A percentile compares a stretch with the other conserved stretches of the same genome.
phyloP scores from a whole-genome alignment of 1,140 invertebrate species.

The Neodiprion fabricii region DNA sequence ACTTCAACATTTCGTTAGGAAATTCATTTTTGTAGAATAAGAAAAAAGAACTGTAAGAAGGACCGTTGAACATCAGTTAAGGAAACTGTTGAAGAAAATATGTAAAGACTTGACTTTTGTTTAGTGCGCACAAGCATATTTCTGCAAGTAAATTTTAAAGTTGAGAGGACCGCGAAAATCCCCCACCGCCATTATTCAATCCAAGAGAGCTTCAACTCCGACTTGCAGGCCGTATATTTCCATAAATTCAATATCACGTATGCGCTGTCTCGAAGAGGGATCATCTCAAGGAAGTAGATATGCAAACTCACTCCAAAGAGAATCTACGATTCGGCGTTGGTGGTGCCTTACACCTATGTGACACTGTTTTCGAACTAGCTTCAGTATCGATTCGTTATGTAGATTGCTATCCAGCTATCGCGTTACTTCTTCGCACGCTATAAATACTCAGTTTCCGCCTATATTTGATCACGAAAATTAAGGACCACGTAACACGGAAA shows the following conservation, averaged over 20 bases:
- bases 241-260: slow-evolving; percentile 6
- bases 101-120: no score
- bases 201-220: background rate
- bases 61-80: no score
- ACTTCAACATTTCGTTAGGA: no score
- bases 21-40: no score
- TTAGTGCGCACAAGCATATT: no score
- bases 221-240: background rate
- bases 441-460: background rate
- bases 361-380: no score
- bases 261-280: background rate
- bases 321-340: background rate
- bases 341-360: background rate
- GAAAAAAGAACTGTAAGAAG: no score
- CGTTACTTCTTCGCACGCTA: background rate
- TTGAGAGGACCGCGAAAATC: background rate
- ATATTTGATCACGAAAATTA: no score
- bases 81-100: no score
- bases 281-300: background rate
- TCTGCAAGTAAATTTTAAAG: background rate
- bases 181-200: slow-evolving; percentile 1
- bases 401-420: background rate
- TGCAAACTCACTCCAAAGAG: background rate
- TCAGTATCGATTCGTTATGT: background rate
- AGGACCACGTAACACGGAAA: no score